A percentile compares a stretch with the other conserved stretches of the same genome.
Evolutionary conservation across 2,113 vertebrate species (phyloP).

Genomic region (Pyxicephalus adspersus): DNA sequence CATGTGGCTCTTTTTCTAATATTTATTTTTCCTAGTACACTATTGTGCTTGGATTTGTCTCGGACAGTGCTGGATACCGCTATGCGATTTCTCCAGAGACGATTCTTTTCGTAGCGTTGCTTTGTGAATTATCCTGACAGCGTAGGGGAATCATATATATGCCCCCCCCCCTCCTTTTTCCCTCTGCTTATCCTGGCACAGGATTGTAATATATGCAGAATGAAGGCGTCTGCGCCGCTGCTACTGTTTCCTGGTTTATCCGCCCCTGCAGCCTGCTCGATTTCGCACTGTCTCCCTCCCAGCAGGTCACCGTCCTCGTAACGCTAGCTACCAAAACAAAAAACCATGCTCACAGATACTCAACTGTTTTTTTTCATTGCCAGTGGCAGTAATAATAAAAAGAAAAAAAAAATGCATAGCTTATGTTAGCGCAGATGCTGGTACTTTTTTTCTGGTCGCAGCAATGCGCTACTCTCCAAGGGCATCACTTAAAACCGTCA

Average conservation of each 20-base stretch:
- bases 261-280: constrained; percentile 4
- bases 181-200: constrained; percentile 40
- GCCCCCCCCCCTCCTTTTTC: background rate
- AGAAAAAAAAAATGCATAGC: constrained; percentile 5
- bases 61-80: too few relatives aligned
- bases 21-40: too few relatives aligned
- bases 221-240: background rate
- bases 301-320: constrained; percentile 55
- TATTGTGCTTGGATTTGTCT: too few relatives aligned
- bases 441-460: constrained; percentile 80
- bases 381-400: constrained; percentile 70
- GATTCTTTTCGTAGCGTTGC: too few relatives aligned
- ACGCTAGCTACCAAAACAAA: constrained; percentile 63
- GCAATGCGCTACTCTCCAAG: constrained; percentile 78
- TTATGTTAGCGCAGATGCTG: constrained; percentile 71
- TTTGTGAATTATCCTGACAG: too few relatives aligned
- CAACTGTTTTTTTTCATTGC: constrained; percentile 69
- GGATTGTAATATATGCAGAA: constrained; percentile 34
- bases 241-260: constrained; percentile 2
- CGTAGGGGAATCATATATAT: too few relatives aligned
- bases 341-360: constrained; percentile 63
- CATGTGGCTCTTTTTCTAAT: too few relatives aligned
- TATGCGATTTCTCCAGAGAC: too few relatives aligned
- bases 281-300: constrained; percentile 51
- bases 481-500: constrained; percentile 74